Evolutionary conservation across 2,797 vertebrate species (phyloP).

Genomic region (Neosalanx taihuensis): DNA sequence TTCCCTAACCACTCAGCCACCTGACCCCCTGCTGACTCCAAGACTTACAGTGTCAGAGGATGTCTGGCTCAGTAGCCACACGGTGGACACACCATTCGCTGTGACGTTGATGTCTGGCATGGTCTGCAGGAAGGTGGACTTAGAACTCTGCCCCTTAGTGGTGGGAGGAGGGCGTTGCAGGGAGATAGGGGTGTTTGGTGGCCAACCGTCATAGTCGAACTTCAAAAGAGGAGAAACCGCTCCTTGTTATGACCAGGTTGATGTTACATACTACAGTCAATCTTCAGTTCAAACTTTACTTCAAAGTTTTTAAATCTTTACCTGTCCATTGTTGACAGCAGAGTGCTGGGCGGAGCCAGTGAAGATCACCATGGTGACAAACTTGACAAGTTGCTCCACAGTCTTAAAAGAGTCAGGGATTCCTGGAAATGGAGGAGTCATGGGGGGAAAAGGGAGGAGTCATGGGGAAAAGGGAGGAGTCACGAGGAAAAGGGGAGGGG

Average conservation of each 20-base stretch:
- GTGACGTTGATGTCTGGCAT: conserved; percentile 44
- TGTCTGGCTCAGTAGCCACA: conserved; percentile 54
- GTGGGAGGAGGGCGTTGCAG: conserved; percentile 54
- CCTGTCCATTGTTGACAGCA: conserved; percentile 63
- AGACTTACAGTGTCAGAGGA: conserved; percentile 56
- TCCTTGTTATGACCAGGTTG: not conserved
- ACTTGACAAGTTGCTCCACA: conserved; percentile 48
- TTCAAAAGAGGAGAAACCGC: conserved; percentile 15
- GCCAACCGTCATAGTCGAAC: conserved; percentile 57
- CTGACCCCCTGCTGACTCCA: not conserved
- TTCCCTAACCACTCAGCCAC: not conserved
- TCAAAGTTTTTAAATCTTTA: conserved; percentile 10
- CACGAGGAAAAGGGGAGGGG: not conserved
- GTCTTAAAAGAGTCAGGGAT: conserved; percentile 45
- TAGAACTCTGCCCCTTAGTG: conserved; percentile 38
- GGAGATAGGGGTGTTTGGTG: conserved; percentile 55
- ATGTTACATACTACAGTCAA: not conserved
- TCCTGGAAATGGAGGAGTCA: conserved; percentile 32
- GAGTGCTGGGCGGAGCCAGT: conserved; percentile 53
- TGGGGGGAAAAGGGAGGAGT: not conserved
- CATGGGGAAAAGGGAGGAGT: not conserved
- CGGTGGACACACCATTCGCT: conserved; percentile 30
- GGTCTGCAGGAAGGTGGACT: conserved; percentile 42
- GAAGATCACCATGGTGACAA: conserved; percentile 65
- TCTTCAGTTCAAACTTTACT: too few species aligned